Base-by-base conservation (phyloP, 2,113 vertebrate species). In the Poeciliopsis turrubarensis region DNA sequence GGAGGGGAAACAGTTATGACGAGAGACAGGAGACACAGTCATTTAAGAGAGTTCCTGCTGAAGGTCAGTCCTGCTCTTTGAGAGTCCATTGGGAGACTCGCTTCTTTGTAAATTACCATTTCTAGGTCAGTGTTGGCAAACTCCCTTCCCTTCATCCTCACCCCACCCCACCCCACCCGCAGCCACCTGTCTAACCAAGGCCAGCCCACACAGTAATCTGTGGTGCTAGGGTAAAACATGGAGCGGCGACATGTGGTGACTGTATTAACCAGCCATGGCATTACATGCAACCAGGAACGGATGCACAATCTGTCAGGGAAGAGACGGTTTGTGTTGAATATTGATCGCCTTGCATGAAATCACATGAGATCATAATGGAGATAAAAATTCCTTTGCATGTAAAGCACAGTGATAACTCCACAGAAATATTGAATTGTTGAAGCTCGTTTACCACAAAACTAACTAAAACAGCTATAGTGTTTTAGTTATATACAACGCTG, bases 111-210 rank as follows among this genome's bases (percentile, higher is more conserved):
- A 75, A 81, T 79, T 79, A 80, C 73, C 63, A 88, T 92, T 93
- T 93, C 88, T 93, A 92, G 91, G 93, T 92, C 92, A 89, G 74
- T 69, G 72, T n/a, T 79, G 63, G 32, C 32, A 60, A 30, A 17
- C 61, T 5, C 47, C 44, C 3, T 51, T 27, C 71, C 4, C n/a
- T 25, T 54, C 10, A 39, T 30, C 27, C 57, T 25, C 57, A 62
- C 62, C 34, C 61, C 64, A 30, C 72, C 51, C 72, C 70, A 69
- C 71, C 73, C 60, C 80, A 10, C 67, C 74, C 66, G 64, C 69
- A 80, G 69, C 83, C 9, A 15, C 63, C 81, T 47, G 65, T 78
- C 77, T 34, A 79, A 64, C 32, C 70, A 78, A 74, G 71, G 66
- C 73, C 81, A 60, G 77, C 79, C 80, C 77, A 83, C 79, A 71